Base-by-base conservation (phyloP, 2,113 vertebrate species). In the Bubo blakistoni region DNA sequence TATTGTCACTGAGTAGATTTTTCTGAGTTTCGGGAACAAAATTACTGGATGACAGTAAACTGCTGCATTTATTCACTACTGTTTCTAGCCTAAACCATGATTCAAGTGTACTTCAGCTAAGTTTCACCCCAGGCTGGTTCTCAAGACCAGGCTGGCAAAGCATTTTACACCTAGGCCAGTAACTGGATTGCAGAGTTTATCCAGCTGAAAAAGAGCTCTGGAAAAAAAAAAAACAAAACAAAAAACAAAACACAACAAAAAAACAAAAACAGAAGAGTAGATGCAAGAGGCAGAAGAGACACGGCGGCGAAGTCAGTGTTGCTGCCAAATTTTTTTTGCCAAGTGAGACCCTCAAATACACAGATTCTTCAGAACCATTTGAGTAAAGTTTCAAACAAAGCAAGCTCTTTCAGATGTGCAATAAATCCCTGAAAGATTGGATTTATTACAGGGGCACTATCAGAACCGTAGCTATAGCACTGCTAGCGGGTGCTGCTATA, bases 381-480 rank as follows among this genome's bases (percentile, higher is more conserved):
- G 40, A 78, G 65, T n/a, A 62, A 93, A 71, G 79, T 71, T 95
- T 82, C 63, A 83, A 88, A 42, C 3, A 12, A 61, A 76, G 51
- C 21, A 69, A 95, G 54, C 67, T 93, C 73, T 81, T 88, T 73
- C 76, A 74, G 67, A 30, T 71, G 63, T 5, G 10, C 51, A 86
- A 66, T 70, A 89, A 96, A 94, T 32, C 72, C 90, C 83, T 54
- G 40, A 32, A 94, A 95, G 51, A 10, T 52, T 71, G 46, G 40
- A 96, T 95, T 96, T 93, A 95, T 78, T 91, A 72, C 34, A 36
- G 72, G 40, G 63, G 38, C 69, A 62, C 40, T 65, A 94, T 73
- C 91, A 87, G 82, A 77, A 32, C 65, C 36, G 47, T 47, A 93
- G 92, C 86, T 71, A n/a, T 6, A 79, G 84, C 44, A 71, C 89